A percentile compares a stretch with the other conserved stretches of the same genome.
These are phyloP conservation scores for Kryphioiulus occultus DNA, from an alignment of 2,888 invertebrate genomes.

Conservation along the genomic window DNA sequence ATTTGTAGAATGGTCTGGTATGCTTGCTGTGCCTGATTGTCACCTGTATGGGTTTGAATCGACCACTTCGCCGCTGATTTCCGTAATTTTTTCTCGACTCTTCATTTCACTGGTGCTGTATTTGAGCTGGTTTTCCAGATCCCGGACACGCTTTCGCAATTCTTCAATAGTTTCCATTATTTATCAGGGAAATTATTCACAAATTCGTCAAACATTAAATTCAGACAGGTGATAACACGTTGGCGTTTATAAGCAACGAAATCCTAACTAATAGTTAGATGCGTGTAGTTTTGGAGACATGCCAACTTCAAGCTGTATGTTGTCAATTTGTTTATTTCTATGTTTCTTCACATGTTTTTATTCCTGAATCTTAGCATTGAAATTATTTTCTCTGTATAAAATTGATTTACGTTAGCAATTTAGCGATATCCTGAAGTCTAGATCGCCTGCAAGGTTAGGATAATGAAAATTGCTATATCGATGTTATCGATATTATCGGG, in stretches of 20 bases:
- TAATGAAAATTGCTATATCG: background rate
- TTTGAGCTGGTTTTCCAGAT: constrained; percentile 67
- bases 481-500: background rate
- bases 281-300: background rate
- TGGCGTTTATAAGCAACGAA: background rate
- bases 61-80: constrained; percentile 95
- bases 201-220: background rate
- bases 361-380: background rate
- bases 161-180: constrained; percentile 43
- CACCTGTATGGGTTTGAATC: constrained; percentile 99
- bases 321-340: background rate
- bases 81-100: constrained; percentile 75
- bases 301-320: background rate
- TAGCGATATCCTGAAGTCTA: no score
- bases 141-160: constrained; percentile 67
- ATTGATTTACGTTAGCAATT: no score
- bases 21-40: constrained; percentile 62
- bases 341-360: background rate
- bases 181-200: background rate
- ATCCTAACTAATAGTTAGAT: background rate
- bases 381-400: background rate
- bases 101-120: constrained; percentile 60
- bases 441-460: background rate
- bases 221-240: background rate
- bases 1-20: background rate